Conservation (phyloP, 2,888 invertebrate genomes). For the Philopedon plagiatum region DNA sequence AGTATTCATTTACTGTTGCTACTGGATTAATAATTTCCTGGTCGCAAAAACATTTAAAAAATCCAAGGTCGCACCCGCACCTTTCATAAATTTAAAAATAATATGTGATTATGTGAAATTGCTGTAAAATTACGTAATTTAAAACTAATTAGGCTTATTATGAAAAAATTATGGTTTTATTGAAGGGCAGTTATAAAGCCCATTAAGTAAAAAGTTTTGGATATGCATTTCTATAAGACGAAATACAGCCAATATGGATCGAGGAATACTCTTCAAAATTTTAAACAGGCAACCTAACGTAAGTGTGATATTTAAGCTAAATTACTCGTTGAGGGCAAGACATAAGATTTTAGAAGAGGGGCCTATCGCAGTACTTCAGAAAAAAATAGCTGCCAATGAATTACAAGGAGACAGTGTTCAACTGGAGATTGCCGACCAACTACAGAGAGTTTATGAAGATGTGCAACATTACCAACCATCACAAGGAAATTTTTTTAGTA, state of each 20-base stretch:
- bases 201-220: neutral
- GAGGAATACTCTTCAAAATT: neutral
- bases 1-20: neutral
- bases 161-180: neutral
- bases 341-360: constrained; percentile 54
- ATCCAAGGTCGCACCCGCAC: neutral
- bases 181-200: neutral
- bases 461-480: constrained; percentile 75
- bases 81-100: neutral
- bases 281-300: constrained; percentile 7
- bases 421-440: constrained; percentile 74
- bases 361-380: constrained; percentile 67
- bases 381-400: constrained; percentile 74
- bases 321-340: constrained; percentile 49
- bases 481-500: constrained; percentile 67
- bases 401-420: constrained; percentile 82
- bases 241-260: neutral
- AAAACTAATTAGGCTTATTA: neutral
- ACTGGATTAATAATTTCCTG: neutral
- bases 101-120: too few relatives aligned
- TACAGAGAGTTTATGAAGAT: constrained; percentile 80
- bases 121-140: constrained; percentile 11
- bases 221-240: neutral
- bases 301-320: constrained; percentile 20
- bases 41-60: neutral